Evolutionary conservation across 2,797 vertebrate genomes (phyloP).

Genomic region (Rhincodon typus): DNA sequence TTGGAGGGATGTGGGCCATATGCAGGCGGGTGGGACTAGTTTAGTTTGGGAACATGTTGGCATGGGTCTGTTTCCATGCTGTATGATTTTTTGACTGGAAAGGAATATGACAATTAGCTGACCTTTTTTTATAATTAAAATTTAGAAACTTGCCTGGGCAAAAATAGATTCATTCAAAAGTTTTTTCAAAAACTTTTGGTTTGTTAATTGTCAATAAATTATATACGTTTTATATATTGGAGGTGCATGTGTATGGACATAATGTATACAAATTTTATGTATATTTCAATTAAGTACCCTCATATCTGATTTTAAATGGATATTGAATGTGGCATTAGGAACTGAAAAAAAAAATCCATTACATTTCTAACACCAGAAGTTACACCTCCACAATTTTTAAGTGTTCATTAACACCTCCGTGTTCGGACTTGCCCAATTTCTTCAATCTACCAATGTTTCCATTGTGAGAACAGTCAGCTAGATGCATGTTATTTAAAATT

Average conservation of each 20-base stretch:
- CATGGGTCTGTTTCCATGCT: too few relatives aligned
- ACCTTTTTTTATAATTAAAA: neutral
- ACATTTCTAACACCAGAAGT: slow-evolving; percentile 2
- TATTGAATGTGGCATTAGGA: neutral
- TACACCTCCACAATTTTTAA: neutral
- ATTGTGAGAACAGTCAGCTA: neutral
- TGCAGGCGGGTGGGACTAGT: too few relatives aligned
- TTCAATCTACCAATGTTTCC: slow-evolving; percentile 2
- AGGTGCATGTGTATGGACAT: too few relatives aligned
- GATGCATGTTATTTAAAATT: neutral
- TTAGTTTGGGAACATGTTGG: too few relatives aligned
- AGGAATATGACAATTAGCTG: neutral
- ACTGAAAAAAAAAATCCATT: neutral
- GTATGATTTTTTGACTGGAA: too few relatives aligned
- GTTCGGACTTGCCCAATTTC: slow-evolving; percentile 49
- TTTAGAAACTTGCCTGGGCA: neutral
- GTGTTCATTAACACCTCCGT: slow-evolving; percentile 46
- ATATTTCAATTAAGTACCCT: neutral
- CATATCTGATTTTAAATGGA: neutral
- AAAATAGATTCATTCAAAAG: neutral
- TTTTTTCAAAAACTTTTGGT: neutral
- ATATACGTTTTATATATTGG: neutral
- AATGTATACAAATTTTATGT: neutral
- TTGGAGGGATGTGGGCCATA: too few relatives aligned
- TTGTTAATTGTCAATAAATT: neutral